Conservation (phyloP, 1,140 invertebrate species). For the Diachasmimorpha longicaudata region DNA sequence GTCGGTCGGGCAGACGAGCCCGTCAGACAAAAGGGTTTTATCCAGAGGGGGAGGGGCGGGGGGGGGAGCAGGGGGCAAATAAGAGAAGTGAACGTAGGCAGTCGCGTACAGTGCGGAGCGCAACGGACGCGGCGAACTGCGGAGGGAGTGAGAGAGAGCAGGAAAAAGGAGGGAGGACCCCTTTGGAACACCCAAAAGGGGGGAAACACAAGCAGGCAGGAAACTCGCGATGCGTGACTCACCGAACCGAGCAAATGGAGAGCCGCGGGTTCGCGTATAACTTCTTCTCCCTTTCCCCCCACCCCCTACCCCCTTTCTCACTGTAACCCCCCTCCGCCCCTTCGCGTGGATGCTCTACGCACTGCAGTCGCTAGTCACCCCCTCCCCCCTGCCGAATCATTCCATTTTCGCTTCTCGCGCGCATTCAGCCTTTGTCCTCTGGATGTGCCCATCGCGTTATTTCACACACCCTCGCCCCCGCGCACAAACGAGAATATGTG, state of each 20-base stretch:
- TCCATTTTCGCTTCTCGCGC: constrained; percentile 9
- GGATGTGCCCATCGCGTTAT: constrained; percentile 56
- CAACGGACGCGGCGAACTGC: not conserved
- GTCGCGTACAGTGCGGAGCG: not conserved
- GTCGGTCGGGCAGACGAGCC: constrained; percentile 43
- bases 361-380: constrained; percentile 22
- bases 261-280: constrained; percentile 46
- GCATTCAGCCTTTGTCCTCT: constrained; percentile 50
- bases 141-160: not conserved
- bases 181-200: constrained; percentile 12
- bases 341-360: not conserved
- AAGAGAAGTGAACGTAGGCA: not conserved
- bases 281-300: constrained; percentile 22
- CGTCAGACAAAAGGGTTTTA: constrained; percentile 28
- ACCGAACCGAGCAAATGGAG: constrained; percentile 45
- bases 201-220: constrained; percentile 38
- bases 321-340: not conserved
- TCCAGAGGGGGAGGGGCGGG: not conserved
- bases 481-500: not conserved
- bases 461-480: constrained; percentile 50
- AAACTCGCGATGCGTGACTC: constrained; percentile 61
- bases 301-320: too few species aligned
- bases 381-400: not conserved
- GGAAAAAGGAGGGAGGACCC: constrained; percentile 7
- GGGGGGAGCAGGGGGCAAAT: not conserved